Evolutionary conservation across 2,888 invertebrate species (phyloP).

Genomic region (Stramonita haemastoma): DNA sequence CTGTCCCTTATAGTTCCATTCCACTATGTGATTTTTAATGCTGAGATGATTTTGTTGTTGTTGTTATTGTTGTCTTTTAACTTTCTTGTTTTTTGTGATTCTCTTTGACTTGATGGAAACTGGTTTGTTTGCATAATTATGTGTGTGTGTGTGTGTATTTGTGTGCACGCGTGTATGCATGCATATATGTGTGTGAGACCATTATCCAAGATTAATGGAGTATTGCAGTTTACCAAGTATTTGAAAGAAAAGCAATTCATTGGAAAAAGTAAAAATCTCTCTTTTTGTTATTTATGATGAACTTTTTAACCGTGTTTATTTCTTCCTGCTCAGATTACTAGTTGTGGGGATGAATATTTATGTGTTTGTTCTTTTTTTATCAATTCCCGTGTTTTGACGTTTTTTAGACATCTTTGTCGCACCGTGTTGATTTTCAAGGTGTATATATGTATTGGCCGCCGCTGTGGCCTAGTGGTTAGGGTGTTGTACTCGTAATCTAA

Average conservation of each 20-base stretch:
- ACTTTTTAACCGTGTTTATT: background rate
- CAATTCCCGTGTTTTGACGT: background rate
- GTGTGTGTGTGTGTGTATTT: background rate
- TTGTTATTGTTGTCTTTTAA: background rate
- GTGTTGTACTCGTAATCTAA: too few species aligned
- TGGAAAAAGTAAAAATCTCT: background rate
- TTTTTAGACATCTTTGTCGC: background rate
- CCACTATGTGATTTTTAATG: background rate
- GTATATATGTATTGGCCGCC: too few species aligned
- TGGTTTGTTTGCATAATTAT: background rate
- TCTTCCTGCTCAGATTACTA: background rate
- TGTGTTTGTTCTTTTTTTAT: background rate
- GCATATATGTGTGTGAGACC: background rate
- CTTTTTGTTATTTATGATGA: background rate
- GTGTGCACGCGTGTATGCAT: background rate
- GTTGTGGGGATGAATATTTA: background rate
- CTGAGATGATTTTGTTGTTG: background rate
- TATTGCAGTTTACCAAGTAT: background rate
- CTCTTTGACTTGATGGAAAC: too few species aligned
- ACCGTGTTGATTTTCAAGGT: too few species aligned
- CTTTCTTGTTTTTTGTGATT: too few species aligned
- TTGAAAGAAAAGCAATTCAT: too few species aligned
- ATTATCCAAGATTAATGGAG: background rate
- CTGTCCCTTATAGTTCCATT: background rate
- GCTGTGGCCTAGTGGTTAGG: too few species aligned